phyloP scores from a whole-genome alignment of 2,888 invertebrate genomes.

The Homarus gammarus region DNA sequence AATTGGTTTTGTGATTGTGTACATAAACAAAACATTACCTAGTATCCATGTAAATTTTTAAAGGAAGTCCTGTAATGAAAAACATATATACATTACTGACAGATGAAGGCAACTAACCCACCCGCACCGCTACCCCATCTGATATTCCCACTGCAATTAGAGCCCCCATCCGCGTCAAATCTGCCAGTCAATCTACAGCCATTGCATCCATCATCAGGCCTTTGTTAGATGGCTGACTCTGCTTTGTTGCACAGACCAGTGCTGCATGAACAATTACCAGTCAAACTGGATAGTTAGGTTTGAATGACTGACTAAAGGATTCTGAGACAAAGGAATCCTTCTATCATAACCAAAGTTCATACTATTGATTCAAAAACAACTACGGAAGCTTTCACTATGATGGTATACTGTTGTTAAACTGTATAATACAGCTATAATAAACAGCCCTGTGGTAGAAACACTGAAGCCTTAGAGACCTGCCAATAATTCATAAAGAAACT shows the following conservation, averaged over 20 bases:
- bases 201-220: slow-evolving; percentile 58
- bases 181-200: slow-evolving; percentile 53
- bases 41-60: no score
- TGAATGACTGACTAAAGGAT: neutral
- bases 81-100: no score
- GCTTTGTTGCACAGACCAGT: slow-evolving; percentile 48
- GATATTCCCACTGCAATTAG: slow-evolving; percentile 69
- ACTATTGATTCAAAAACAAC: neutral
- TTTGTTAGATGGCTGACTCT: slow-evolving; percentile 50
- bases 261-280: slow-evolving; percentile 42
- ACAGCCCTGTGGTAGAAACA: no score
- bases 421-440: no score
- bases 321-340: neutral
- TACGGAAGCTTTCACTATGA: no score
- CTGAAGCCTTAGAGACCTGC: no score
- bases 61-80: no score
- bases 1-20: neutral
- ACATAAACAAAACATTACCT: neutral
- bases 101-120: slow-evolving; percentile 11
- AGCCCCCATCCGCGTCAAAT: slow-evolving; percentile 67
- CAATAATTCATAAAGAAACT: no score
- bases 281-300: slow-evolving; percentile 23
- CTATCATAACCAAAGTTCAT: neutral
- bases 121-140: slow-evolving; percentile 41
- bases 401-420: neutral